phyloP scores from a whole-genome alignment of 2,113 vertebrate species.

The Toxostoma redivivum region DNA sequence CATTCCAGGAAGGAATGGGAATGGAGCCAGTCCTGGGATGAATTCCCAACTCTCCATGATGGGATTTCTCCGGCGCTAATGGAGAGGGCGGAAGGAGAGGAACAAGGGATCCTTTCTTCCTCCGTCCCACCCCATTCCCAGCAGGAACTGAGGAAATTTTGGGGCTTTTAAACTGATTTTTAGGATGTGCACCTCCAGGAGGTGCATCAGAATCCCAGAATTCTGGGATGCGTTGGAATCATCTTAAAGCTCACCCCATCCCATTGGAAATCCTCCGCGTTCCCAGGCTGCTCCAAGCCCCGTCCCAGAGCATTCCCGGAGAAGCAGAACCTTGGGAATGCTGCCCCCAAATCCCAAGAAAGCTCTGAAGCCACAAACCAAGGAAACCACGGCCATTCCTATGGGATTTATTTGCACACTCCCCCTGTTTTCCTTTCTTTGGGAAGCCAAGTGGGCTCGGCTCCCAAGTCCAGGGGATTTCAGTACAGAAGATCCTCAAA shows the following conservation, averaged over 20 bases:
- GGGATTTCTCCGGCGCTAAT: accelerated
- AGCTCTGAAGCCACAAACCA: background rate
- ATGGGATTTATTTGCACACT: background rate
- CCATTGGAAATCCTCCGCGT: background rate
- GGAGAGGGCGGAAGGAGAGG: background rate
- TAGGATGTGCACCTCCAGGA: background rate
- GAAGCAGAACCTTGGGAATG: background rate
- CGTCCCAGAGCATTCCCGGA: background rate
- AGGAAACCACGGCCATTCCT: background rate
- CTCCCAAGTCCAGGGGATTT: background rate
- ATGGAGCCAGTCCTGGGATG: background rate
- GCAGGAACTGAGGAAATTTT: background rate
- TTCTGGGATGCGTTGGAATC: background rate
- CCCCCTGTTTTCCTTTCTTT: background rate
- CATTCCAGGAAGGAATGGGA: background rate
- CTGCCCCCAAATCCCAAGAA: background rate
- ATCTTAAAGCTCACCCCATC: background rate
- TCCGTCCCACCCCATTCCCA: accelerated
- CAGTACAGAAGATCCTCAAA: background rate
- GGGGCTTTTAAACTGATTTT: background rate
- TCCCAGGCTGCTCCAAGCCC: background rate
- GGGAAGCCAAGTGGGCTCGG: accelerated
- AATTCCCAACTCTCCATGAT: background rate
- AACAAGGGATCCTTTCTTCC: background rate
- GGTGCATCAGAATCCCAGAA: background rate